Evolutionary conservation across 2,797 vertebrate genomes (phyloP), one percentile per base, ranked within the genome.

Genomic region (Ibycter americanus): DNA sequence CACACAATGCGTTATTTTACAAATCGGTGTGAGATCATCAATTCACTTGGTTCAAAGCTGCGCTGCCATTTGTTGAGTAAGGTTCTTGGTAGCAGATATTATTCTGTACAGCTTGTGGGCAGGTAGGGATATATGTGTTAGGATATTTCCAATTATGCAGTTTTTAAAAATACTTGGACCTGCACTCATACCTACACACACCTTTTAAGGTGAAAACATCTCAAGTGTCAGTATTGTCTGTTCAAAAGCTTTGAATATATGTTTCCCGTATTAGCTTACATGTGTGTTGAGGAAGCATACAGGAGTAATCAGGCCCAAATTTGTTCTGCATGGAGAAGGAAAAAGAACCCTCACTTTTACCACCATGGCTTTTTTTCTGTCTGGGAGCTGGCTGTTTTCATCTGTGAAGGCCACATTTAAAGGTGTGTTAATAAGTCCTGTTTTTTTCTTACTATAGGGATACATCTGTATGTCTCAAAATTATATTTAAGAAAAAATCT

Each of bases 131-230:
- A 6, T 51, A 11, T 52, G 16, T 26, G 16, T 65, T 65, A 32
- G 47, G 6, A 19, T 81, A 34, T 74, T 85, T 83, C 11, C 31
- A 11, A 58, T 15, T 52, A 22, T 7, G 12, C 22, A 15, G 22
- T 13, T 77, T 52, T 61, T 31, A 52, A 59, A 76, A n/a, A 7
- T 49, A 9, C 21, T 55, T 67, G 36, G 38, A 71, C 38, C 29
- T 34, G 34, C 0, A 0, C 25, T 82, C 14, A 1, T 4, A 55
- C 15, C 9, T 31, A 8, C 3, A 11, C 12, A 27, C 0, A 11
- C 1, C 20, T 89, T 80, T 77, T 40, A 32, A 71, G 0, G 1
- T 27, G n/a, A n/a, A 84, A 85, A 44, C 0, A 0, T 20, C 18
- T 83, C 85, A 32, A 20, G 34, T 74, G 32, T 61, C 36, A 47